These are phyloP conservation scores for Aplysia californica DNA, from an alignment of 1,140 invertebrate genomes.

Conservation along the genomic window DNA sequence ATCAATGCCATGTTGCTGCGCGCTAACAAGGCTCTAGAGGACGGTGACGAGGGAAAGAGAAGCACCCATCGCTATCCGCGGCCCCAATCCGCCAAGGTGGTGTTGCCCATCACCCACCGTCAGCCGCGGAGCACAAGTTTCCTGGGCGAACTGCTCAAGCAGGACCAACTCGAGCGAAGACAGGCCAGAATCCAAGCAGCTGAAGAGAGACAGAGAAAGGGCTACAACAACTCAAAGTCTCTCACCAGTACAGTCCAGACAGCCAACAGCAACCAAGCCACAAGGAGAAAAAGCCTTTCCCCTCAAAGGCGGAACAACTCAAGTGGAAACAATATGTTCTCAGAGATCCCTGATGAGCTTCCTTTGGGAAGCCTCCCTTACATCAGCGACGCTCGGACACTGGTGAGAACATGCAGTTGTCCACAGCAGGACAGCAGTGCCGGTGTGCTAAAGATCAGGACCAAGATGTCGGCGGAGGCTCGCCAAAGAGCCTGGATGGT, in stretches of 20 bases:
- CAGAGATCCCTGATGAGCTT: too few relatives aligned
- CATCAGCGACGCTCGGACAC: too few relatives aligned
- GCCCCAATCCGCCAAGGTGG: not conserved
- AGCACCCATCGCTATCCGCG: not conserved
- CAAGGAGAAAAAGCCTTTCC: not conserved
- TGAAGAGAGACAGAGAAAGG: not conserved
- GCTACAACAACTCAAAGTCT: too few relatives aligned
- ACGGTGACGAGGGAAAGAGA: not conserved
- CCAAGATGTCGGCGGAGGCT: too few relatives aligned
- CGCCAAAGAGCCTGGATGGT: too few relatives aligned
- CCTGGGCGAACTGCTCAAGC: not conserved
- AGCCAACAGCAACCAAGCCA: not conserved
- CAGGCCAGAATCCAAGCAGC: not conserved
- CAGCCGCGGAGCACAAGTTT: not conserved
- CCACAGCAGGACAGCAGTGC: too few relatives aligned
- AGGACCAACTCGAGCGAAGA: not conserved
- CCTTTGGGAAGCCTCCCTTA: too few relatives aligned
- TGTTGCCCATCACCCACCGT: not conserved
- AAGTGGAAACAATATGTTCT: too few relatives aligned
- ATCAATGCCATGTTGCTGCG: not conserved
- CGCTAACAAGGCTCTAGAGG: not conserved
- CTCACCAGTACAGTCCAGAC: not conserved
- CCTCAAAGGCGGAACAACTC: not conserved
- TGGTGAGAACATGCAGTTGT: too few relatives aligned
- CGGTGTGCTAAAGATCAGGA: too few relatives aligned